Evolutionary conservation across 2,888 invertebrate species (phyloP).

Genomic region (Synergus gifuensis): DNA sequence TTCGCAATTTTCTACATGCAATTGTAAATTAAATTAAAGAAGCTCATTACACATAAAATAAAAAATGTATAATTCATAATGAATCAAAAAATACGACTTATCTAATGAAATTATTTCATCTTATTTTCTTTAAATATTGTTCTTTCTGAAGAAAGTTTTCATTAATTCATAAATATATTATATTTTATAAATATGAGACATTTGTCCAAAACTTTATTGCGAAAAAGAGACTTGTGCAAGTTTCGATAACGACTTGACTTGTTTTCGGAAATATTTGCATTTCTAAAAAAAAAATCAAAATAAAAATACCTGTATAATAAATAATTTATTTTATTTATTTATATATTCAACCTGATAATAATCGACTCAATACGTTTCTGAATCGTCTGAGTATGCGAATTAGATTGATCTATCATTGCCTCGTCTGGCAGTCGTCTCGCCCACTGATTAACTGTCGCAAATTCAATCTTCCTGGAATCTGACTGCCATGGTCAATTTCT

Average conservation of each 20-base stretch:
- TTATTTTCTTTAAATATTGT: no score
- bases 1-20: background rate
- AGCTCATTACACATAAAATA: no score
- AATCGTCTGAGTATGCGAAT: slow-evolving; percentile 70
- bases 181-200: background rate
- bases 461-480: slow-evolving; percentile 73
- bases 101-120: no score
- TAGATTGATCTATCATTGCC: slow-evolving; percentile 77
- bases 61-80: no score
- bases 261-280: no score
- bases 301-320: background rate
- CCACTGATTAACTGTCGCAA: slow-evolving; percentile 70
- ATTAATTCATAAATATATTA: no score
- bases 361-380: slow-evolving; percentile 45
- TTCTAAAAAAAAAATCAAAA: no score
- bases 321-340: background rate
- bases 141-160: no score
- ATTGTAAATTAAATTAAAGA: no score
- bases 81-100: no score
- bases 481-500: slow-evolving; percentile 54
- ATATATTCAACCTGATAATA: background rate
- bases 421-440: slow-evolving; percentile 76
- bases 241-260: no score
- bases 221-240: no score
- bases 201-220: background rate